phyloP scores from a whole-genome alignment of 23 tunicate genomes.

The Pegea sp. region DNA sequence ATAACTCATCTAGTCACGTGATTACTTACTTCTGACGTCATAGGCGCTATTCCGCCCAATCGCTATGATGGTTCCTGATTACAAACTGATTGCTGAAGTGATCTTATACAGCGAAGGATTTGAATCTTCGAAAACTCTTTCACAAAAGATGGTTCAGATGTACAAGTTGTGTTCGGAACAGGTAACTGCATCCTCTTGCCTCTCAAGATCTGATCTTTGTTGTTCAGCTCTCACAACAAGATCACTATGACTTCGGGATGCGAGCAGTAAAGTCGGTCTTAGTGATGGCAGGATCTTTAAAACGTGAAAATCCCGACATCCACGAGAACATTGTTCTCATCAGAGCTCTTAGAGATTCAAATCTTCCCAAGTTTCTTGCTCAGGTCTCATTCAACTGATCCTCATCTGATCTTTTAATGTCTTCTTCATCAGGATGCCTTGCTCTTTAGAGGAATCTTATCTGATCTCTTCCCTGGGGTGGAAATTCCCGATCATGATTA shows the following conservation, averaged over 20 bases:
- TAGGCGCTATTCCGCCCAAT: conserved; percentile 97
- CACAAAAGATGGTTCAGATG: conserved; percentile 95
- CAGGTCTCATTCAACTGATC: conserved; percentile 17
- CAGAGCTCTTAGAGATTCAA: conserved; percentile 92
- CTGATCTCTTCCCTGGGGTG: conserved; percentile 98
- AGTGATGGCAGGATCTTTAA: conserved; percentile 95
- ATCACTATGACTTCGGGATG: conserved; percentile 99
- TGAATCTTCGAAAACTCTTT: conserved; percentile 73
- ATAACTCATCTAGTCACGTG: too few species aligned
- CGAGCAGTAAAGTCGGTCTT: conserved; percentile 97
- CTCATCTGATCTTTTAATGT: neutral
- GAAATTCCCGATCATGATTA: conserved; percentile 99
- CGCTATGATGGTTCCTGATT: conserved; percentile 99
- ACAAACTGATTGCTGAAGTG: conserved; percentile 94
- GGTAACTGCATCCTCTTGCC: too few species aligned
- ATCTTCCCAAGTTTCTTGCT: conserved; percentile 82
- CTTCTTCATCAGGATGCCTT: conserved; percentile 59
- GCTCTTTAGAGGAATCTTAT: conserved; percentile 81
- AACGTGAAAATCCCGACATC: conserved; percentile 90
- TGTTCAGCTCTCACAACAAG: conserved; percentile 87
- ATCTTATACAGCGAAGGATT: conserved; percentile 98
- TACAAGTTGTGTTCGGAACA: conserved; percentile 99
- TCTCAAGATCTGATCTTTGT: neutral
- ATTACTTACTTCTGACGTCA: neutral
- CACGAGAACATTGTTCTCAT: conserved; percentile 90